Base-by-base conservation (phyloP, 1,140 invertebrate genomes). In the Drosophila bipectinata region DNA sequence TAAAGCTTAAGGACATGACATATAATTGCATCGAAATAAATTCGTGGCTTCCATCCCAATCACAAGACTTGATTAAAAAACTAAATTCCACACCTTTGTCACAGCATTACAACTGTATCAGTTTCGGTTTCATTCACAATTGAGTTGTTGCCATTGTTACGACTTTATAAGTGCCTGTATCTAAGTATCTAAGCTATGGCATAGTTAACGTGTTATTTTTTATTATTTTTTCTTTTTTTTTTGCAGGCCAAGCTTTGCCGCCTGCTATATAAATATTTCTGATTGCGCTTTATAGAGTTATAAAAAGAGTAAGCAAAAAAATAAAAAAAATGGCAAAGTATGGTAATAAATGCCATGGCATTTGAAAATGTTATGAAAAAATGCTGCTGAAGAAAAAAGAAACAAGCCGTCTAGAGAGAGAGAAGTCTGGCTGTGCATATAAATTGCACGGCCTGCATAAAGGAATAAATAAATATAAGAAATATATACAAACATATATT, bases 291-390 rank as follows among this genome's bases (percentile, higher is more conserved):
- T 74, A 84, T 84, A 62, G 72, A 80, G 81, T 85, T 85, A 80
- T 81, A 67, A 85, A 77, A 69, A 28, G 67, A 60, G 47, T 63
- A 39, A 51, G 37, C 26, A 39, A 32, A 21, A 60, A 47, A 18
- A 18, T 18, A 1, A 18, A 18, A 18, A 47, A 73, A 63, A 54
- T 59, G 41, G 62, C 74, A 87, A 67, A 85, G 75, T 87, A 87
- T 87, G 82, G 68, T 85, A 85, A 85, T 85, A 87, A 85, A 85
- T 85, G 81, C 82, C 81, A 81, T 82, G 81, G 82, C 81, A 87
- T 85, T 85, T 85, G 67, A 87, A 87, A 85, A 87, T 87, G 78
- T 82, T 87, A 85, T 87, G 78, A 76, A 59, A 73, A 72, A 72
- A 53, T 52, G 37, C 47, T 47, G 39, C 32, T 14, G 52, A 45